Percentiles rank a stretch among this genome's conserved stretches.
Evolutionary conservation across 2,888 invertebrate species (phyloP).

Genomic region (Calameuta filiformis): DNA sequence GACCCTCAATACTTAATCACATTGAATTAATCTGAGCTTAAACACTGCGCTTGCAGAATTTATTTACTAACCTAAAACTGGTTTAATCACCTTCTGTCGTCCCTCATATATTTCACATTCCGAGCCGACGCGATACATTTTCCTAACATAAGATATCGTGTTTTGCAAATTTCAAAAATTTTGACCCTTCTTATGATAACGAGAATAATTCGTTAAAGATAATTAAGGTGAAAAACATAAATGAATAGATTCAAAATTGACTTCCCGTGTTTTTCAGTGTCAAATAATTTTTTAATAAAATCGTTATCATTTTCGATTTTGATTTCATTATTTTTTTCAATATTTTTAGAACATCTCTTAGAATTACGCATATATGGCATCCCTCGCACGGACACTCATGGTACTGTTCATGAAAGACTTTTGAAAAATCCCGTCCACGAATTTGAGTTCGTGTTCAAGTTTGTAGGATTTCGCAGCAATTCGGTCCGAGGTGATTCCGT

Average conservation of each 20-base stretch:
- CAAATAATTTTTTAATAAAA: neutral
- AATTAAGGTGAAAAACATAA: neutral
- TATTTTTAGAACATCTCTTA: neutral
- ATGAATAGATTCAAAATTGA: neutral
- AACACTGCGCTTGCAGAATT: neutral
- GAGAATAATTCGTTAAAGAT: neutral
- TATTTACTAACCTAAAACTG: neutral
- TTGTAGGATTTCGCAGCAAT: neutral
- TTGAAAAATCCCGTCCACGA: neutral
- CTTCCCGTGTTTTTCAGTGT: neutral
- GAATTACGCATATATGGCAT: neutral
- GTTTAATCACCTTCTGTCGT: neutral
- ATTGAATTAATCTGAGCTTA: neutral
- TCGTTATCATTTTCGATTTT: neutral
- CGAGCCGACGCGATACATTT: neutral
- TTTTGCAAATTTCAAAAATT: neutral
- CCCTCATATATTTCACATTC: neutral
- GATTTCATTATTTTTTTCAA: neutral
- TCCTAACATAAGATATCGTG: neutral
- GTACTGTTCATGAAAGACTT: neutral
- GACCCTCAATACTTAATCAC: neutral
- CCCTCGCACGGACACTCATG: neutral
- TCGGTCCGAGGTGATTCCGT: conserved; percentile 30
- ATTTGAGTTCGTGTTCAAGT: neutral
- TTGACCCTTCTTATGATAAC: neutral